Evolutionary conservation across 2,888 invertebrate species (phyloP).

Genomic region (Drosophila acutilabella): DNA sequence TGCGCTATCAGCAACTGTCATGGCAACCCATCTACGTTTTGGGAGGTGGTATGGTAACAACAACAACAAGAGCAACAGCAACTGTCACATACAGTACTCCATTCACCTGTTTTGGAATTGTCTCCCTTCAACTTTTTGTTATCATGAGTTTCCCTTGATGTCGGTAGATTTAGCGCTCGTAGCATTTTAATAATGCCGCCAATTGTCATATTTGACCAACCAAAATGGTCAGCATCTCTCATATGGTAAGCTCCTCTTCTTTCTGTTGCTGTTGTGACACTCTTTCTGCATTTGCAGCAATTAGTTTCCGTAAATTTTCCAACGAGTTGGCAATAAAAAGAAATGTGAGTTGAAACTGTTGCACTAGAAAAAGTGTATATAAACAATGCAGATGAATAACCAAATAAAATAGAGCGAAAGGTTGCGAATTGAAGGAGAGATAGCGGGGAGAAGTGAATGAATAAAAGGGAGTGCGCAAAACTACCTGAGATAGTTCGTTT

Average conservation of each 20-base stretch:
- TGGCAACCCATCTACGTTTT: conserved; percentile 31
- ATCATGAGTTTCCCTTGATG: conserved; percentile 51
- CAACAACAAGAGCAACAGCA: conserved; percentile 1
- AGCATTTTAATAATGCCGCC: conserved; percentile 74
- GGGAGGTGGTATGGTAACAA: conserved; percentile 4
- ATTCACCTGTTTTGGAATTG: conserved; percentile 61
- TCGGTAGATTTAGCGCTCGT: conserved; percentile 78
- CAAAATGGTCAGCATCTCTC: conserved; percentile 54
- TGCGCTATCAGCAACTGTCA: conserved; percentile 77
- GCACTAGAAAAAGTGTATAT: conserved; percentile 8
- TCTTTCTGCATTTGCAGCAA: conserved; percentile 44
- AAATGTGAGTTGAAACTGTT: conserved; percentile 24
- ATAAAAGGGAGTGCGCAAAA: too few species aligned
- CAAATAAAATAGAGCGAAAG: not conserved
- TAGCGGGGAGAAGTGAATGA: not conserved
- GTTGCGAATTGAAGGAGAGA: not conserved
- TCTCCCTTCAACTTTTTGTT: conserved; percentile 12
- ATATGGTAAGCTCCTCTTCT: conserved; percentile 33
- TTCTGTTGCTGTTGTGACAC: conserved; percentile 8
- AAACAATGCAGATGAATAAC: conserved; percentile 16
- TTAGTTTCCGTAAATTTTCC: conserved; percentile 54
- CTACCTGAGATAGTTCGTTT: conserved; percentile 7
- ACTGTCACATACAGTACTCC: conserved; percentile 15
- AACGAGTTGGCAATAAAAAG: conserved; percentile 54
- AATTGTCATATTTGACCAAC: conserved; percentile 78